Evolutionary conservation across 2,113 vertebrate genomes (phyloP).

Genomic region (Pedionomus torquatus): DNA sequence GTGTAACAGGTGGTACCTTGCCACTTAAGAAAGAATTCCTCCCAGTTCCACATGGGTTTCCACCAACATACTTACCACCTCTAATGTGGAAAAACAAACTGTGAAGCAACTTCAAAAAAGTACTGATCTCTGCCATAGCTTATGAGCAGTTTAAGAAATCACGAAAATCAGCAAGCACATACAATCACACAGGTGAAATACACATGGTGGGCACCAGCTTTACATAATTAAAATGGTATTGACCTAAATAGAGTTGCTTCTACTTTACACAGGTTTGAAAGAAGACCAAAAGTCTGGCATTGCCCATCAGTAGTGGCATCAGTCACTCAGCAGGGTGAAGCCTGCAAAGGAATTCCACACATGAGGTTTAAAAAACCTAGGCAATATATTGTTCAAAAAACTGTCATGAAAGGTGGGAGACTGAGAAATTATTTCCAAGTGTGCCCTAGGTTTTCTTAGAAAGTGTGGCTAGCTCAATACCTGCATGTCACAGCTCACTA

Average conservation of each 20-base stretch:
- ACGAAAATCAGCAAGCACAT: neutral
- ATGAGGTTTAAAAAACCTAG: neutral
- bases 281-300: neutral
- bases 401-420: neutral
- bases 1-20: neutral
- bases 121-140: neutral
- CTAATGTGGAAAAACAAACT: neutral
- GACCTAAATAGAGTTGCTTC: neutral
- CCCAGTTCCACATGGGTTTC: neutral
- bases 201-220: neutral
- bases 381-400: neutral
- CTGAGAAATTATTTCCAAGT: neutral
- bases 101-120: neutral
- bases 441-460: neutral
- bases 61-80: neutral
- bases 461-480: neutral
- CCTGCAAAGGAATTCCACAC: neutral
- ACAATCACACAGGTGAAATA: accelerated
- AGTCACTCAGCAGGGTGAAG: neutral
- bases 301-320: neutral
- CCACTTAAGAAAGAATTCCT: neutral
- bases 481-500: neutral
- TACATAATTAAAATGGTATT: neutral
- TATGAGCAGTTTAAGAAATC: neutral
- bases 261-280: neutral